These are phyloP conservation scores for Macrosiphum euphorbiae DNA, from an alignment of 2,888 invertebrate genomes.

Conservation along the genomic window DNA sequence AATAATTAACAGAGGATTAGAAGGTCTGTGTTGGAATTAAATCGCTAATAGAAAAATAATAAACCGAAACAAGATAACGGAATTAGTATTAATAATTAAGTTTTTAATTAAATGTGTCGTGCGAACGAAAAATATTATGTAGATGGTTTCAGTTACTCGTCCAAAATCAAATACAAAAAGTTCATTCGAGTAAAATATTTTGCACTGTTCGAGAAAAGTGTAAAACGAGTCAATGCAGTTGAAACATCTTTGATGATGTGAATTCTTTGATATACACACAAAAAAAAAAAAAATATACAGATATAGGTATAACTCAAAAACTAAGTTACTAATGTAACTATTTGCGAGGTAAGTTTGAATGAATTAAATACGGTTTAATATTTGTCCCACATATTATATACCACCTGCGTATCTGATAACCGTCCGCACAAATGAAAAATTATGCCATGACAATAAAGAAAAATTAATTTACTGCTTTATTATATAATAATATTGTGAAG, in stretches of 20 bases:
- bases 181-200: neutral
- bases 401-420: neutral
- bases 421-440: neutral
- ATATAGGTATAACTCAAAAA: neutral
- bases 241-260: neutral
- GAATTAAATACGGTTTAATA: neutral
- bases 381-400: neutral
- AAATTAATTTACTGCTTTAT: neutral
- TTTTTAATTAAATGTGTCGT: slow-evolving; percentile 12
- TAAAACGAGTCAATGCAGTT: neutral
- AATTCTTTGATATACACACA: neutral
- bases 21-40: neutral
- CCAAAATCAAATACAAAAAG: neutral
- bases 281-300: no score
- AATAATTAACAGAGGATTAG: slow-evolving; percentile 24
- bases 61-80: neutral
- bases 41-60: neutral
- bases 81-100: slow-evolving; percentile 7
- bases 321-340: neutral
- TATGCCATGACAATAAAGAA: neutral
- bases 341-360: neutral
- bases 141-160: neutral
- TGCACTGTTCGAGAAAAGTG: neutral
- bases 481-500: neutral
- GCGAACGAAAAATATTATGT: neutral